These are phyloP conservation scores for Dermatemys mawii DNA, from an alignment of 2,113 vertebrate species.

Conservation along the genomic window DNA sequence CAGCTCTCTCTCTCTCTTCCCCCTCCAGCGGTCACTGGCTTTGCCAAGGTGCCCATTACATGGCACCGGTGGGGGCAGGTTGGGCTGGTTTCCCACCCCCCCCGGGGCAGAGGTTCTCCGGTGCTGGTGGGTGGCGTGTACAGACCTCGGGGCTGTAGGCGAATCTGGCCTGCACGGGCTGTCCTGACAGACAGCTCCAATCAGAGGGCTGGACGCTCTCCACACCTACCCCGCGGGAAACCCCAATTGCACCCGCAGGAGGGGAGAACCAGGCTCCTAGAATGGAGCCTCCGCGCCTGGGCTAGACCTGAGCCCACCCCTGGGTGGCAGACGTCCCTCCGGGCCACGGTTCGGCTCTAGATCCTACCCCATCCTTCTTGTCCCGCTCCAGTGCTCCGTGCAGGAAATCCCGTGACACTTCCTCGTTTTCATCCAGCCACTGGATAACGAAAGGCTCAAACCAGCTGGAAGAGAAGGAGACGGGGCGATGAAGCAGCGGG, in stretches of 20 bases:
- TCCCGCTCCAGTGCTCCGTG: slow-evolving; percentile 96
- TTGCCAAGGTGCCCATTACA: no score
- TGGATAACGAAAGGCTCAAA: slow-evolving; percentile 99
- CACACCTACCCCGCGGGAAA: neutral
- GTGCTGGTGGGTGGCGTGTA: neutral
- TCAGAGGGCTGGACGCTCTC: neutral
- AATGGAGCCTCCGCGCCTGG: neutral
- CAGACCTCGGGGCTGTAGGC: neutral
- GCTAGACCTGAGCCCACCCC: neutral
- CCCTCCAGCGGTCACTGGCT: neutral
- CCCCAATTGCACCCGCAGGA: neutral
- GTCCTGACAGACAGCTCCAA: neutral
- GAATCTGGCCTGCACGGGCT: neutral
- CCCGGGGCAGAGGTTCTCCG: neutral
- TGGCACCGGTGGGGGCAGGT: no score
- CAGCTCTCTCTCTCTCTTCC: neutral
- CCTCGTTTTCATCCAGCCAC: slow-evolving; percentile 99
- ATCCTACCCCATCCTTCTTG: slow-evolving; percentile 97
- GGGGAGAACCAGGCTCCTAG: neutral
- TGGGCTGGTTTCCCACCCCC: neutral
- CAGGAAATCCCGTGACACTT: slow-evolving; percentile 96
- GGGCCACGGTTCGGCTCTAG: neutral
- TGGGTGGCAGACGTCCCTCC: neutral
- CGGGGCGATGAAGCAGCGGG: neutral
- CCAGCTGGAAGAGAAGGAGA: slow-evolving; percentile 81